Base-by-base conservation (phyloP, 2,888 invertebrate species). In the Cephalotes varians region DNA sequence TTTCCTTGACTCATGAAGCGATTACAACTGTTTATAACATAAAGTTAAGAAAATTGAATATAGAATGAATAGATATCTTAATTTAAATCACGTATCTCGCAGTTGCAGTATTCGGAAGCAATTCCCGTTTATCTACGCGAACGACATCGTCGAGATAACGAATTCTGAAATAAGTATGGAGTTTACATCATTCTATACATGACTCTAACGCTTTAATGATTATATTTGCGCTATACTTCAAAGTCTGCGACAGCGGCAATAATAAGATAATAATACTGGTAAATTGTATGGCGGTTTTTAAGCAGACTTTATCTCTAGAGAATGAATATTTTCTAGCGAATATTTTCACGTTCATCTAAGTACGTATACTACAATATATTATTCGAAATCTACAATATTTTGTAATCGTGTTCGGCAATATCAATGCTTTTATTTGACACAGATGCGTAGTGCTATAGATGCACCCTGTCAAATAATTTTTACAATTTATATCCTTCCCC, bases 181-280 rank as follows among this genome's bases (percentile, higher is more conserved):
- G 69, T 72, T 74, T 84, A 77, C 56, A 85, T 82, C 77, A 81
- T 74, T 86, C 82, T 81, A 85, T 82, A 80, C 73, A 65, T 58
- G 71, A 81, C 73, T 77, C 72, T 87, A 90, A 85, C 49, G 60
- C 62, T 81, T 90, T 54, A 83, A 74, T 85, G 83, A 85, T 90
- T 87, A 90, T 51, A 87, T 85, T 71, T 80, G 67, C 37, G 60
- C 85, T 91, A 89, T 87, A 71, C 7, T 83, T 90, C 77, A 84
- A 87, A 87, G 86, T 86, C 89, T 83, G 87, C 85, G 87, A 89
- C 86, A 89, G 86, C 88, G 87, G 86, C 85, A 88, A 90, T 92
- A 93, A 54, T 71, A 93, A 89, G 91, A 90, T 94, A 93, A 90
- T 94, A 94, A 94, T 94, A 94, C 94, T 94, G 93, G 92, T 93